Percentiles rank a stretch among this genome's conserved stretches.
phyloP scores from a whole-genome alignment of 2,888 invertebrate species.

The Rhogogaster chlorosoma region DNA sequence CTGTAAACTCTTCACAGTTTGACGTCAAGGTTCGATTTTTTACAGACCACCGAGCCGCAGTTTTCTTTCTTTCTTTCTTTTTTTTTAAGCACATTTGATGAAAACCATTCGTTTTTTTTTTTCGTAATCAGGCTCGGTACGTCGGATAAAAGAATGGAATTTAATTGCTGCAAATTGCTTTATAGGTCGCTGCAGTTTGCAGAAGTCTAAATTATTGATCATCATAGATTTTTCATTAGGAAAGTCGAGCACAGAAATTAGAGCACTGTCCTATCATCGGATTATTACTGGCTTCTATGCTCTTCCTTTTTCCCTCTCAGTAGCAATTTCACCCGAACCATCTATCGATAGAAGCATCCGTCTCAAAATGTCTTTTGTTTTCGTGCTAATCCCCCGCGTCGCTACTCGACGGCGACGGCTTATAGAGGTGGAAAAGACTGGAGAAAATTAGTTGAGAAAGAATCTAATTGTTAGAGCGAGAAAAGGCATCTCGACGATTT shows the following conservation, averaged over 20 bases:
- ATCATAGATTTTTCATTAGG: neutral
- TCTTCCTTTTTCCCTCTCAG: neutral
- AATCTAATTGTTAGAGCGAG: constrained; percentile 28
- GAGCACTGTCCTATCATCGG: constrained; percentile 4
- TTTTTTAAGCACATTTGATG: neutral
- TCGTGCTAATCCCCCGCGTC: constrained; percentile 34
- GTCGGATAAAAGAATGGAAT: neutral
- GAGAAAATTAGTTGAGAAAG: constrained; percentile 40
- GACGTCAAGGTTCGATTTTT: constrained; percentile 32
- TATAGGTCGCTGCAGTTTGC: neutral
- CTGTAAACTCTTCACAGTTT: neutral
- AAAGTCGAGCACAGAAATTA: neutral
- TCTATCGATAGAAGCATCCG: constrained; percentile 16
- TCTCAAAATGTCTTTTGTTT: constrained; percentile 45
- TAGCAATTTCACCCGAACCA: constrained; percentile 21
- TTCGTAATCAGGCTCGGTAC: neutral
- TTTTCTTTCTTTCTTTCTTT: neutral
- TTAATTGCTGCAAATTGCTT: neutral
- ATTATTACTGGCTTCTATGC: constrained; percentile 1
- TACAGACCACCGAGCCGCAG: neutral
- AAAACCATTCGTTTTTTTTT: neutral
- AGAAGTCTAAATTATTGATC: neutral
- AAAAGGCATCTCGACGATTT: neutral
- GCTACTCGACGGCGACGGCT: constrained; percentile 7
- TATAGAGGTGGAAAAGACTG: constrained; percentile 19